phyloP scores from a whole-genome alignment of 2,113 vertebrate genomes.

The Forbesichthys papilliferus region DNA sequence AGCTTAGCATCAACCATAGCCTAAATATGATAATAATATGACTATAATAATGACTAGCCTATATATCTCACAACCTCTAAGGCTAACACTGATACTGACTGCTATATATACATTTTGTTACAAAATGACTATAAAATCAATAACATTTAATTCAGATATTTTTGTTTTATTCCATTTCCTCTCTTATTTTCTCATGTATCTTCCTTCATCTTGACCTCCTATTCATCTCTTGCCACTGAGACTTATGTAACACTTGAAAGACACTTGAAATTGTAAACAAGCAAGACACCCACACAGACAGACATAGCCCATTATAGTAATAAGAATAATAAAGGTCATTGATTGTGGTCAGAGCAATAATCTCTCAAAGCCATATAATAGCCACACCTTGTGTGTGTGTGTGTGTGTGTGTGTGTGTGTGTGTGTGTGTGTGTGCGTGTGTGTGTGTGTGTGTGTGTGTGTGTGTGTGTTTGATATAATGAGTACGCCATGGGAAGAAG shows the following conservation, averaged over 20 bases:
- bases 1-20: no score
- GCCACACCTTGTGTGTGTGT: not conserved
- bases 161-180: conserved; percentile 4
- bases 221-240: conserved; percentile 2
- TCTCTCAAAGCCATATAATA: no score
- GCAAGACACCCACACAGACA: not conserved
- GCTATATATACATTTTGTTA: no score
- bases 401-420: not conserved
- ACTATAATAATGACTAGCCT: no score
- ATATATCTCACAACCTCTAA: no score
- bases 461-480: not conserved
- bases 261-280: not conserved
- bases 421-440: not conserved
- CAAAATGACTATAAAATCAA: no score
- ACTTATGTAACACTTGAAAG: conserved; percentile 22
- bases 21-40: no score
- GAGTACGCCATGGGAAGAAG: no score
- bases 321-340: not conserved
- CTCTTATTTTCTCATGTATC: conserved; percentile 15
- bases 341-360: not conserved
- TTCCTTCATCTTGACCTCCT: not conserved
- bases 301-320: not conserved
- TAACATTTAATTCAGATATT: no score
- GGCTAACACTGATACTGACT: no score
- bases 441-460: not conserved